Evolutionary conservation across 2,888 invertebrate species (phyloP), one percentile per base, ranked within the genome.

Genomic region (Erynnis tages): DNA sequence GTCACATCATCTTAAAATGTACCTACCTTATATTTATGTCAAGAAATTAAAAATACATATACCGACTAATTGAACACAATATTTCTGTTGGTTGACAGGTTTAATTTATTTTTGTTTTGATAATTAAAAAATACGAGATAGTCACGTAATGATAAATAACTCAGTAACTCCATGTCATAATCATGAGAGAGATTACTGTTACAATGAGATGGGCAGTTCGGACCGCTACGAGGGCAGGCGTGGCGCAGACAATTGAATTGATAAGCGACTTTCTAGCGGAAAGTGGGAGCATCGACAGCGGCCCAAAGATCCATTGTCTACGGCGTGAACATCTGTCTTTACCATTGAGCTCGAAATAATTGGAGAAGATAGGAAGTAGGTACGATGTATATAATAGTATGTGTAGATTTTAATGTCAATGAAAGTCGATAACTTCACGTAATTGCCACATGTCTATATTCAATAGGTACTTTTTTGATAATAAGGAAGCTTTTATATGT

Each of bases 191-290:
- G 35, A 50, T 50, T 27, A 27, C 32, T 25, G 35, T 29, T 21
- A 77, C 76, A 79, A 78, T 73, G 71, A 76, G 73, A 69, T 76
- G 78, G 76, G 73, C 75, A 67, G 58, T 49, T 52, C 54, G 47
- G 53, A 56, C 57, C 30, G 54, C 44, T 53, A 56, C 54, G 54
- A 55, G 66, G 62, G 71, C 73, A 67, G 82, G 81, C 82, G 80
- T 71, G 72, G 76, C 69, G 46, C 67, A 74, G 71, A 84, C 86
- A 83, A 85, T 85, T 82, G 85, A 82, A 84, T 82, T 78, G 83
- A 85, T 83, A 85, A 82, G 76, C 69, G 69, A 79, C 83, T 85
- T 85, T 86, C 83, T 82, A 82, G 67, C 66, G 64, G 64, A 65
- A 68, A 57, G 57, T 62, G 56, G 61, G 49, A 55, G 54, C 53